Evolutionary conservation across 2,113 vertebrate species (phyloP).

Genomic region (Nothoprocta pentlandii): DNA sequence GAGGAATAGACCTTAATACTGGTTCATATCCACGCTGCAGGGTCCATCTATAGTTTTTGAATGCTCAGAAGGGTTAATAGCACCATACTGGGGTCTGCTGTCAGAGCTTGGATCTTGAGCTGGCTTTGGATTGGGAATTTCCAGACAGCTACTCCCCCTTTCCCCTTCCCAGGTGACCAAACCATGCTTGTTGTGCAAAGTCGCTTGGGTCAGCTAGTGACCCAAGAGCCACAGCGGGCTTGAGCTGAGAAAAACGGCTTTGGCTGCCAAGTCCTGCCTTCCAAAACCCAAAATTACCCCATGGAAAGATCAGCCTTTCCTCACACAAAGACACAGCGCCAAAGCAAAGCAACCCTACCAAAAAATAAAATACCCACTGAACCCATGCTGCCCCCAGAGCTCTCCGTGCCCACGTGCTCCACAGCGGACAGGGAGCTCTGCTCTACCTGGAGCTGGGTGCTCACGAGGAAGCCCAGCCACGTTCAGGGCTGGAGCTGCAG

Average conservation of each 20-base stretch:
- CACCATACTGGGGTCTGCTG: neutral
- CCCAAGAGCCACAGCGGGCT: neutral
- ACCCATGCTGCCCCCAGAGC: neutral
- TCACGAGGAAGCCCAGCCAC: neutral
- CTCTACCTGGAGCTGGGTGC: neutral
- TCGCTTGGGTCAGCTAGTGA: neutral
- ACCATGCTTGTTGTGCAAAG: neutral
- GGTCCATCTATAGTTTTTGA: neutral
- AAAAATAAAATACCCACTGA: neutral
- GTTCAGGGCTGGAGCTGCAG: rapidly evolving
- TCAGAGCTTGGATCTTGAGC: neutral
- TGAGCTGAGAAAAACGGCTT: neutral
- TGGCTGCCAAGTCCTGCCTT: neutral
- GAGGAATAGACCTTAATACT: neutral
- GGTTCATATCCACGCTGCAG: neutral
- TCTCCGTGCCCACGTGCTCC: neutral
- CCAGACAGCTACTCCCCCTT: neutral
- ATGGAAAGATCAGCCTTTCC: neutral
- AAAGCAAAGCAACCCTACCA: neutral
- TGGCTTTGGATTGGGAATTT: neutral
- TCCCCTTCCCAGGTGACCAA: neutral
- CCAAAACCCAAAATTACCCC: neutral
- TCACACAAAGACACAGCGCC: neutral
- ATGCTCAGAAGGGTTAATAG: neutral
- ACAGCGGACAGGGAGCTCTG: no score